A percentile compares a stretch with the other conserved stretches of the same genome.
phyloP scores from a whole-genome alignment of 1,140 invertebrate species.

The Bombus pyrosoma region DNA sequence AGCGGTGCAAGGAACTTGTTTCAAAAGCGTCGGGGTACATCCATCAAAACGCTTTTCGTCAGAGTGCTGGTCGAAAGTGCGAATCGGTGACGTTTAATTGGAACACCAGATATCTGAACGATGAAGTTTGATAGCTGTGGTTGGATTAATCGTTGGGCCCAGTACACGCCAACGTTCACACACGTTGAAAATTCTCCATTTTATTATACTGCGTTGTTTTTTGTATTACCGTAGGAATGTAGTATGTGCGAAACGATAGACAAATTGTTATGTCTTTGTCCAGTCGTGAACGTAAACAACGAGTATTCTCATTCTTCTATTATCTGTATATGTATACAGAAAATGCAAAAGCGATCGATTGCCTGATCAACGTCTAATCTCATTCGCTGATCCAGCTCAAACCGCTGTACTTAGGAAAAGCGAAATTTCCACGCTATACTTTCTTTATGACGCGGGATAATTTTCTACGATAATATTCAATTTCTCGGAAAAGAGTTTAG shows the following conservation, averaged over 20 bases:
- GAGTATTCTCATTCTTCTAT: neutral
- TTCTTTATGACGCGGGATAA: too few relatives aligned
- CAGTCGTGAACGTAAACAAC: neutral
- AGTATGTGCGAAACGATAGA: neutral
- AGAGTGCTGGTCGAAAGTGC: conserved; percentile 34
- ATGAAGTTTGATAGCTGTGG: conserved; percentile 27
- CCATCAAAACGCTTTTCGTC: conserved; percentile 58
- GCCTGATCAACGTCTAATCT: too few relatives aligned
- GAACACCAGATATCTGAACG: conserved; percentile 26
- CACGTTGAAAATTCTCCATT: neutral
- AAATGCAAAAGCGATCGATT: too few relatives aligned
- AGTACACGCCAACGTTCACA: neutral
- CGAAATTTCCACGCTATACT: too few relatives aligned
- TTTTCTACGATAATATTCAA: neutral
- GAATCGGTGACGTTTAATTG: conserved; percentile 65
- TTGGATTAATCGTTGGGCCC: conserved; percentile 26
- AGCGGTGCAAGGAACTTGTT: conserved; percentile 30
- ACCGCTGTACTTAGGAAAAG: too few relatives aligned
- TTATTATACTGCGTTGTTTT: neutral
- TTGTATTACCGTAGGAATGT: neutral
- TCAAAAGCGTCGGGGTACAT: conserved; percentile 52
- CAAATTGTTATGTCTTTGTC: neutral
- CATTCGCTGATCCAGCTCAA: too few relatives aligned
- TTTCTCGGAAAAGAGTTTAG: neutral
- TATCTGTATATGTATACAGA: too few relatives aligned